Evolutionary conservation across 23 tunicate species (phyloP), one percentile per base, ranked within the genome.

Genomic region (Aplidium turbinatum): DNA sequence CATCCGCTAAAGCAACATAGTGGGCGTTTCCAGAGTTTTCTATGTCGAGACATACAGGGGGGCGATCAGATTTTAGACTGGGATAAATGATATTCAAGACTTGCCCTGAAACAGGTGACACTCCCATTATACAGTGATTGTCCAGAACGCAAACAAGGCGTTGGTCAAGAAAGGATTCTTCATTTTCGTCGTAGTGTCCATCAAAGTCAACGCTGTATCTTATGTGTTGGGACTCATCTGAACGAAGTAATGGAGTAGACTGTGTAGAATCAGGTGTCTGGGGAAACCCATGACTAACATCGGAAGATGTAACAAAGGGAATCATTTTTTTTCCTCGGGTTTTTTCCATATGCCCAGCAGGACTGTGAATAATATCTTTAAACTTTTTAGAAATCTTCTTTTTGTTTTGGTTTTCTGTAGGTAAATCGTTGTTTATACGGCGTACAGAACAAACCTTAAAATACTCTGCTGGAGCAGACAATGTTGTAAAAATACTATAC

Each of bases 101-200:
- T 24, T 38, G 34, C 16, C 92, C 92, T 24, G 92, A 55, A 4
- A 63, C 55, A 35, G 92, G 84, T 2, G 92, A 85, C 32, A 85
- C 84, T 16, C 57, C 52, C 57, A 85, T 57, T 19, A 85, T 78
- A 16, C 73, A 67, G 47, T 39, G 53, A 45, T 85, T 84, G 21
- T 78, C 84, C 31, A 85, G 63, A 22, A 77, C 66, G 52, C 92
- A 78, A 18, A 85, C 40, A 11, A 85, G 24, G 1, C 92, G 61
- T 46, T 48, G 47, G 28, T 47, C 76, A 21, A 70, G 22, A 47
- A 3, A 70, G 7, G 76, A 21, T 16, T 27, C 18, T 5, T 35
- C 50, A 5, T 6, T 9, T 5, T 31, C 34, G 23, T 4, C 76
- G 3, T 16, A 35, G 18, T 36, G 22, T 16, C n/a, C 25, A 38